Conservation (phyloP, 2,797 vertebrate species). For the Melanotaenia pygmaea region DNA sequence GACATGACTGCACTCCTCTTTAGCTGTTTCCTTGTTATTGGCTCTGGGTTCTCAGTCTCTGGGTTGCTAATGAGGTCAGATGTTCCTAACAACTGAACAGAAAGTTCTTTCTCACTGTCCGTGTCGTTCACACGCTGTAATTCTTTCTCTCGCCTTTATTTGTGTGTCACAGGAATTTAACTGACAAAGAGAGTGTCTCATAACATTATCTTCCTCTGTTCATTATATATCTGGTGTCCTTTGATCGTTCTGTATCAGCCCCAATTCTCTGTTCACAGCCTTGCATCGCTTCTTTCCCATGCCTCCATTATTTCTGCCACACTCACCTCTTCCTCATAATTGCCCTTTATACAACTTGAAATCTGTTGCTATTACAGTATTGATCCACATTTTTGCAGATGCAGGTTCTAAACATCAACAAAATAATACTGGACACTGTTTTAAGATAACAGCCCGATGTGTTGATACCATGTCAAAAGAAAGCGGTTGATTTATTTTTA, state of each 20-base stretch:
- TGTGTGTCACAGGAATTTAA: conserved; percentile 45
- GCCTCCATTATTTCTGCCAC: conserved; percentile 4
- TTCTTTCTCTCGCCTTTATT: conserved; percentile 1
- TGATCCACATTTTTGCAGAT: neutral
- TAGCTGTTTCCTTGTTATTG: neutral
- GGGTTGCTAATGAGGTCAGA: conserved; percentile 10
- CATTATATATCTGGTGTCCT: conserved; percentile 40
- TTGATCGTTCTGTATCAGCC: conserved; percentile 46
- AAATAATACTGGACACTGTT: neutral
- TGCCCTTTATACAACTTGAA: neutral
- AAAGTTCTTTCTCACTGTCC: conserved; percentile 27
- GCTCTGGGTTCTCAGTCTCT: neutral
- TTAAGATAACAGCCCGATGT: neutral
- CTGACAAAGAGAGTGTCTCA: conserved; percentile 40
- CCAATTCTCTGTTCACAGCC: conserved; percentile 24
- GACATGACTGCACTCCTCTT: neutral
- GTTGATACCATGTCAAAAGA: neutral
- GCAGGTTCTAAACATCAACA: too few species aligned
- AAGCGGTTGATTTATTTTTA: too few species aligned
- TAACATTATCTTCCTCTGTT: conserved; percentile 44
- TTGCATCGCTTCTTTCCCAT: conserved; percentile 21
- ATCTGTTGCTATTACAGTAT: neutral
- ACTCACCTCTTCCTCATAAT: neutral
- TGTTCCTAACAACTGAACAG: conserved; percentile 30
- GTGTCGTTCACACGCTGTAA: conserved; percentile 19